Conservation (phyloP, 2,888 invertebrate genomes). For the Silvanus unidentatus region DNA sequence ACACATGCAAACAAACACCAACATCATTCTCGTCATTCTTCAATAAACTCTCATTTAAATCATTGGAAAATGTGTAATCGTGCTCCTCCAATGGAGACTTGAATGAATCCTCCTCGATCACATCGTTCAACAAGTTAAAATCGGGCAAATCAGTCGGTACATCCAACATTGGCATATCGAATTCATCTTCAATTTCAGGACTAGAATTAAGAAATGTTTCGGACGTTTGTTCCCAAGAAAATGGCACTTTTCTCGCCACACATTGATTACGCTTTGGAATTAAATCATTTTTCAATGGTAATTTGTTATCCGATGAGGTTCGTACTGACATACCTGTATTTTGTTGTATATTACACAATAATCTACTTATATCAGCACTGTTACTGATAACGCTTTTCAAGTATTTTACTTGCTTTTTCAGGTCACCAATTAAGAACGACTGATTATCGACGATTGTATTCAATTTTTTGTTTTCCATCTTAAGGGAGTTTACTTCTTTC, state of each 20-base stretch:
- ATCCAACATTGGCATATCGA: conserved; percentile 14
- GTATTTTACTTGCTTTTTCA: conserved; percentile 52
- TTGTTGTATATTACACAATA: conserved; percentile 47
- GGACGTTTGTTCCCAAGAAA: conserved; percentile 24
- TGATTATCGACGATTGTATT: conserved; percentile 48
- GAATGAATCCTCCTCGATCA: conserved; percentile 15
- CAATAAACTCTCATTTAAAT: not conserved
- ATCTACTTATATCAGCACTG: conserved; percentile 48
- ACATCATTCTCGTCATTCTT: conserved; percentile 36
- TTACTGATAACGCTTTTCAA: conserved; percentile 52
- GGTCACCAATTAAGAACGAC: conserved; percentile 44
- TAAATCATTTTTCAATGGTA: conserved; percentile 26
- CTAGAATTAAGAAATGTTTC: not conserved
- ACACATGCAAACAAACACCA: conserved; percentile 55
- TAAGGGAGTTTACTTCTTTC: conserved; percentile 45
- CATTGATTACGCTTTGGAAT: conserved; percentile 24
- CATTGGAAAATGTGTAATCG: conserved; percentile 28
- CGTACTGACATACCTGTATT: conserved; percentile 41
- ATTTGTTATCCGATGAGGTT: conserved; percentile 36
- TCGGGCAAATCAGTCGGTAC: conserved; percentile 18
- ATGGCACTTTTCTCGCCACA: conserved; percentile 24
- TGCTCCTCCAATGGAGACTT: conserved; percentile 28
- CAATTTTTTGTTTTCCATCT: conserved; percentile 48
- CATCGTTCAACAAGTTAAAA: conserved; percentile 14
- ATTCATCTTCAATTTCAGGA: not conserved